These are phyloP conservation scores for Capricornis sumatraensis DNA, from an alignment of 2,113 vertebrate species.

Conservation along the genomic window DNA sequence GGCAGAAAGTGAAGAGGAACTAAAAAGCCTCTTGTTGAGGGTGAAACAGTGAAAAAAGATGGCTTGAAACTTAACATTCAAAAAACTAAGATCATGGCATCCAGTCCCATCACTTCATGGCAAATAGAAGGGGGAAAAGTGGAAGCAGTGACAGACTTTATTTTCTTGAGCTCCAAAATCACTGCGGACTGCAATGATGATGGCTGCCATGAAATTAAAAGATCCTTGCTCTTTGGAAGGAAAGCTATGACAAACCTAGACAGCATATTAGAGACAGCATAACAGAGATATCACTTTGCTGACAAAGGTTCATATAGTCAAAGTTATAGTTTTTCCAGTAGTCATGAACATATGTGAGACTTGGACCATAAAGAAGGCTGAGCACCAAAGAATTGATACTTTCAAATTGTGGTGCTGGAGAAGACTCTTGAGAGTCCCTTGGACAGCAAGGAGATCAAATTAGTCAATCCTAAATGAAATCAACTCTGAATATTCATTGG, in stretches of 20 bases:
- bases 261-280: neutral
- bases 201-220: neutral
- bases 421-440: neutral
- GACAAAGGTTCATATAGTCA: neutral
- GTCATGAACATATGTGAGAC: neutral
- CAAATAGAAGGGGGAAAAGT: neutral
- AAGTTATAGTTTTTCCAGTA: neutral
- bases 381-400: neutral
- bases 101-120: neutral
- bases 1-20: neutral
- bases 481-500: neutral
- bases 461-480: neutral
- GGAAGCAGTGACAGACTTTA: neutral
- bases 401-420: neutral
- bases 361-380: neutral
- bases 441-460: neutral
- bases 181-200: neutral
- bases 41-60: neutral
- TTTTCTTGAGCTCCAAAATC: neutral
- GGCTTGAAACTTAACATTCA: neutral
- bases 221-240: neutral
- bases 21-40: neutral
- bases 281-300: neutral
- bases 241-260: neutral
- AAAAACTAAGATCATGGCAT: neutral